Conservation (phyloP, 1,140 invertebrate species). For the Drosophila tropicalis region DNA sequence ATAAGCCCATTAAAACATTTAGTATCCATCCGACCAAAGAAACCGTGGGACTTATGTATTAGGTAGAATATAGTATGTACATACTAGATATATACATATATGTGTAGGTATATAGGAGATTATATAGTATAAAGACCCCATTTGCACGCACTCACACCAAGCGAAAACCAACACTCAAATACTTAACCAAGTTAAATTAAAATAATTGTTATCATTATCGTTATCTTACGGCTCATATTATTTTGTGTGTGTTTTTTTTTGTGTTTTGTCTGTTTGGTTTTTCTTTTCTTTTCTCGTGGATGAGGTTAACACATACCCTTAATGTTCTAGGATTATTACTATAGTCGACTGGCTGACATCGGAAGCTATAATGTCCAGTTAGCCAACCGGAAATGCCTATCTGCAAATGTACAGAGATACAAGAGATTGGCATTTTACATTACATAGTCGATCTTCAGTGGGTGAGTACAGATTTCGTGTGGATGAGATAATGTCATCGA, state of each 20-base stretch:
- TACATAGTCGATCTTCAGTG: constrained; percentile 15
- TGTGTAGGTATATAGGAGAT: constrained; percentile 13
- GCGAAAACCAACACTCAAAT: constrained; percentile 21
- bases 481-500: constrained; percentile 26
- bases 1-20: constrained; percentile 34
- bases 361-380: constrained; percentile 95
- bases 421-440: constrained; percentile 51
- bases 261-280: neutral
- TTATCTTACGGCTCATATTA: constrained; percentile 55
- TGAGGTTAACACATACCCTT: constrained; percentile 87
- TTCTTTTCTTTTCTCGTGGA: neutral
- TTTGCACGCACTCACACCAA: constrained; percentile 37
- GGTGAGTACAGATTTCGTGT: neutral
- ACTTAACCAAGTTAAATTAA: constrained; percentile 31
- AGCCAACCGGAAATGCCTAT: constrained; percentile 93
- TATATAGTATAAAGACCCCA: neutral
- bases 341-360: constrained; percentile 98
- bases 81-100: constrained; percentile 5
- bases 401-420: constrained; percentile 87
- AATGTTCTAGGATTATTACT: constrained; percentile 93
- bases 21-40: constrained; percentile 12
- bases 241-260: neutral
- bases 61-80: constrained; percentile 11
- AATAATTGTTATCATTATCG: constrained; percentile 52
- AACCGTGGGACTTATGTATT: neutral